Conservation (phyloP, 2,888 invertebrate genomes). For the Phengaris alcon region DNA sequence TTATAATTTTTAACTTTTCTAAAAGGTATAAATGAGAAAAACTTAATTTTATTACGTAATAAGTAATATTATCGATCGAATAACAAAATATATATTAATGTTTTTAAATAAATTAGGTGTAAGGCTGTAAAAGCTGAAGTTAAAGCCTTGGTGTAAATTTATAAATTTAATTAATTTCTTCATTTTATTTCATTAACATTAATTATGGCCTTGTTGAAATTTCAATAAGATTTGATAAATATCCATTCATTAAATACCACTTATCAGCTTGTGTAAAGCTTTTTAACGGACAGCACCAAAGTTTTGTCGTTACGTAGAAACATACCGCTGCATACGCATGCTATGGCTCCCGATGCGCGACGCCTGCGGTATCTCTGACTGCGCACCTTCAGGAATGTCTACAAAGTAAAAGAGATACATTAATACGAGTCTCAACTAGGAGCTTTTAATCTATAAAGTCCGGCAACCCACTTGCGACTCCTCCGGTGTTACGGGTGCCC, state of each 20-base stretch:
- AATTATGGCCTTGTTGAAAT: not conserved
- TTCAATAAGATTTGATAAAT: not conserved
- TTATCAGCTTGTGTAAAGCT: not conserved
- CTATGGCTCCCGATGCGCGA: not conserved
- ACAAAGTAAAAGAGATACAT: not conserved
- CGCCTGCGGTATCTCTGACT: not conserved
- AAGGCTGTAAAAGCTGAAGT: too few relatives aligned
- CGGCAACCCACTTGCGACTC: too few relatives aligned
- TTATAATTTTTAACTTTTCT: too few relatives aligned
- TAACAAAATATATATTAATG: not conserved
- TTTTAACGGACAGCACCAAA: not conserved
- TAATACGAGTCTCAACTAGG: too few relatives aligned
- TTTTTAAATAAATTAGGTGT: too few relatives aligned
- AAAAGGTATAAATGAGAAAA: too few relatives aligned
- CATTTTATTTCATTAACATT: too few relatives aligned
- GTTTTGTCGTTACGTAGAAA: not conserved
- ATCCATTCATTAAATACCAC: not conserved
- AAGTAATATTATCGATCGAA: not conserved
- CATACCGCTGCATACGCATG: not conserved
- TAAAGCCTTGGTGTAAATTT: too few relatives aligned
- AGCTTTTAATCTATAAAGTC: too few relatives aligned
- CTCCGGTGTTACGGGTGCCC: too few relatives aligned
- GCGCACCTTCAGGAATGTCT: not conserved
- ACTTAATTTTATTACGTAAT: too few relatives aligned
- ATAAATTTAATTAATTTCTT: too few relatives aligned